These are phyloP conservation scores for Gonatopus flavifemur DNA, from an alignment of 1,140 invertebrate genomes.

Conservation along the genomic window DNA sequence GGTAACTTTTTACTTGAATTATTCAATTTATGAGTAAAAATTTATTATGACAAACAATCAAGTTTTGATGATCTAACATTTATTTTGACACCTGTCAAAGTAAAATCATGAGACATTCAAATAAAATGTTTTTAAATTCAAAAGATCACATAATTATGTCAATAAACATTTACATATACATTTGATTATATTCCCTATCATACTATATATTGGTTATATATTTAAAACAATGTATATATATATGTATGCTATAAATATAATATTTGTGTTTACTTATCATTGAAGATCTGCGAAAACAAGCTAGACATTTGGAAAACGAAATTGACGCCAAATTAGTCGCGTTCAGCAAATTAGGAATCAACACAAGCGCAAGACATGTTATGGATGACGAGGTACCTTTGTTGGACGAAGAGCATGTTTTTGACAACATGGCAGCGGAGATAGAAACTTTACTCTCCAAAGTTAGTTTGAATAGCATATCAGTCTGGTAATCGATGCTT, in stretches of 20 bases:
- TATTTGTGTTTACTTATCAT: no score
- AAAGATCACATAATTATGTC: no score
- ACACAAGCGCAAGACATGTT: slow-evolving; percentile 56
- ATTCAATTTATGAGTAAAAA: no score
- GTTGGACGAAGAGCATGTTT: slow-evolving; percentile 84
- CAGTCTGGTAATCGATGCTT: not conserved
- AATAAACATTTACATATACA: not conserved
- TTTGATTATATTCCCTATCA: not conserved
- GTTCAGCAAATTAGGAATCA: slow-evolving; percentile 91
- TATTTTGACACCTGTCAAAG: no score
- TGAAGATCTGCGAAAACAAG: slow-evolving; percentile 89
- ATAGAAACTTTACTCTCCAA: slow-evolving; percentile 85
- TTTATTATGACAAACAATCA: no score
- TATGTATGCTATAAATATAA: no score
- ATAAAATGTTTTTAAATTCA: no score
- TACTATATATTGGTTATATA: not conserved
- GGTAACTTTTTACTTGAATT: no score
- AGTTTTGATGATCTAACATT: no score
- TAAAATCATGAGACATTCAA: no score
- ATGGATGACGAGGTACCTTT: slow-evolving; percentile 76
- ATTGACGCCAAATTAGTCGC: slow-evolving; percentile 94
- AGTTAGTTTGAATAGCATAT: slow-evolving; percentile 57
- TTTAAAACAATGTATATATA: not conserved
- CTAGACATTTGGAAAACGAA: slow-evolving; percentile 92
- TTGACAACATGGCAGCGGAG: slow-evolving; percentile 89